Base-by-base conservation (phyloP, 2,888 invertebrate genomes). In the Alcis repandata region DNA sequence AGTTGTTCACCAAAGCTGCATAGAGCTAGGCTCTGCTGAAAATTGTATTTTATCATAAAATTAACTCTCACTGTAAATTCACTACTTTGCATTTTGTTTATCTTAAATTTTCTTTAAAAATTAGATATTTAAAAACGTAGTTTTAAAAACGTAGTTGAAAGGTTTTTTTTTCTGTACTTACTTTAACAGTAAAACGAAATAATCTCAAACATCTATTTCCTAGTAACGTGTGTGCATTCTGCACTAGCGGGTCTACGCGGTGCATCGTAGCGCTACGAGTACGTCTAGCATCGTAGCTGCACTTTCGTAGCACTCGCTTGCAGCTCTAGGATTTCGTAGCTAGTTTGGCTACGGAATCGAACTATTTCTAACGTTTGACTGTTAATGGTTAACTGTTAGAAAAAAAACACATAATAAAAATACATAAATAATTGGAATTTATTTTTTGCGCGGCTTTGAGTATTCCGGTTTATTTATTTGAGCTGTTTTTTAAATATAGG, bases 221-320 rank as follows among this genome's bases (percentile, higher is more conserved):
- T 17, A 51, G 13, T 19, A 36, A 4, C 6, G 36, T 19, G 13
- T 68, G 64, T 66, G 69, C 41, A 58, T 48, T n/a, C 3, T 36
- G 48, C 33, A 32, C 27, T 57, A 62, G 49, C 53, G 38, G 15
- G 13, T 41, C 72, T 72, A 72, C 72, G 70, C 57, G 43, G 63
- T 57, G 59, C 59, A 57, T 52, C 69, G 72, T 72, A 72, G 72
- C 40, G 58, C 65, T 70, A n/a, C n/a, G n/a, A n/a, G n/a, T 72
- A 70, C 40, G 64, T 68, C 72, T 72, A 72, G 62, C 67, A 70
- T 59, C 66, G 63, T 59, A 70, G 67, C 60, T 66, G 60, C 57
- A 58, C 41, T 61, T 57, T 22, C 57, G 60, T 66, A 59, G 58
- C 38, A 9, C 20, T 51, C 43, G 59, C 46, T 15, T 49, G 20